Conservation (phyloP, 1,140 invertebrate species). For the Octopus sinensis region DNA sequence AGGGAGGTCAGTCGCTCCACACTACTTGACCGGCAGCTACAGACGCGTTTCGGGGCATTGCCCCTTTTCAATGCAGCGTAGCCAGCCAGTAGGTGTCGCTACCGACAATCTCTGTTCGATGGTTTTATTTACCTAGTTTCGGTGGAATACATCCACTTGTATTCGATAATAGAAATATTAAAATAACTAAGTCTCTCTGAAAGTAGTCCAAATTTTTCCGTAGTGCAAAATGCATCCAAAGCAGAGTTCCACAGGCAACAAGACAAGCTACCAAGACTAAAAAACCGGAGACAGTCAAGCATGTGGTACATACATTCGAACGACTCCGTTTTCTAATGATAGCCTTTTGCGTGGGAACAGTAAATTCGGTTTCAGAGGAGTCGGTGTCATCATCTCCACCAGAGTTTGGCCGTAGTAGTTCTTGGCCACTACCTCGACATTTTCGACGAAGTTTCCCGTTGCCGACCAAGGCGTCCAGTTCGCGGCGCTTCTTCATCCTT, state of each 20-base stretch:
- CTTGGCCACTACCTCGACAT: conserved; percentile 45
- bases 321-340: conserved; percentile 33
- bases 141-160: no score
- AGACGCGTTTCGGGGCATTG: no score
- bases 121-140: no score
- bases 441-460: conserved; percentile 50
- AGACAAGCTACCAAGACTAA: conserved; percentile 32
- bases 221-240: conserved; percentile 40
- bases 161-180: no score
- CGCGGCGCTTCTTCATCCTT: conserved; percentile 59
- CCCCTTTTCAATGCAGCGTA: no score
- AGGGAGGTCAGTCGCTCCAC: no score
- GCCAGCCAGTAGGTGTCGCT: no score
- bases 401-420: conserved; percentile 46
- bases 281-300: conserved; percentile 24
- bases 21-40: no score
- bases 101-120: no score
- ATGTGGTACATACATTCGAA: conserved; percentile 27
- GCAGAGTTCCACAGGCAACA: conserved; percentile 29
- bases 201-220: conserved; percentile 31
- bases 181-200: conserved; percentile 26
- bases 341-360: conserved; percentile 38
- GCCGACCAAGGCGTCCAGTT: conserved; percentile 57
- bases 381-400: conserved; percentile 45
- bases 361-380: conserved; percentile 55